Percentiles rank a stretch among this genome's conserved stretches.
Conservation (phyloP, 2,888 invertebrate species). For the Drosophila rellima region DNA sequence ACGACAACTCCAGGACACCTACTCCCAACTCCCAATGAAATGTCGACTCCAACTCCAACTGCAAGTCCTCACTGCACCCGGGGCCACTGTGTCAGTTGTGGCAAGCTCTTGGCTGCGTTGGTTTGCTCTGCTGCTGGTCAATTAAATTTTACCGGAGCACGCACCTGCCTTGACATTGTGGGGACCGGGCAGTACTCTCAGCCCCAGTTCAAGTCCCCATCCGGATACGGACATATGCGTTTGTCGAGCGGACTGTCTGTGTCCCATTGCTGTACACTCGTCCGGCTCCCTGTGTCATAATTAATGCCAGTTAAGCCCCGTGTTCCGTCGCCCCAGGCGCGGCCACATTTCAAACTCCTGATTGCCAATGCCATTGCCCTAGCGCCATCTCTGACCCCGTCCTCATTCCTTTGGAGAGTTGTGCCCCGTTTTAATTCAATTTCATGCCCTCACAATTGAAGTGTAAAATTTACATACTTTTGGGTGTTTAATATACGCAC, state of each 20-base stretch:
- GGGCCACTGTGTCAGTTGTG: constrained; percentile 73
- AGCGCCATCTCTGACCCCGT: neutral
- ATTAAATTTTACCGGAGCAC: constrained; percentile 68
- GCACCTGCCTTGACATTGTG: constrained; percentile 61
- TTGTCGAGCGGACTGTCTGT: constrained; percentile 42
- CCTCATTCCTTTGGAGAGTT: constrained; percentile 10
- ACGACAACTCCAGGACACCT: neutral
- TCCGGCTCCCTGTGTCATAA: constrained; percentile 64
- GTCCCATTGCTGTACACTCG: constrained; percentile 44
- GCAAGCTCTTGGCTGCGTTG: constrained; percentile 56
- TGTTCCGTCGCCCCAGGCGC: constrained; percentile 69
- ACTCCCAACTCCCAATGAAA: neutral
- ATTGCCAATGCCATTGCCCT: constrained; percentile 24
- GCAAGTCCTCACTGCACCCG: constrained; percentile 14
- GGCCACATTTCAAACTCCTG: constrained; percentile 51
- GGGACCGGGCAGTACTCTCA: neutral
- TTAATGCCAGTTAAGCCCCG: constrained; percentile 79
- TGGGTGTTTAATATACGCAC: constrained; percentile 49
- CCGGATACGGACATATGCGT: constrained; percentile 58
- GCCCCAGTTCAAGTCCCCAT: neutral
- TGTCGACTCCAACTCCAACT: constrained; percentile 10
- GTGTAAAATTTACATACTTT: constrained; percentile 57
- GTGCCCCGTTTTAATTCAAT: constrained; percentile 70
- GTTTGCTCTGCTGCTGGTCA: constrained; percentile 61
- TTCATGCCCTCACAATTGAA: constrained; percentile 56